Percentiles rank a stretch among this genome's conserved stretches.
These are phyloP conservation scores for Ataeniobius toweri DNA, from an alignment of 2,797 vertebrate genomes.

Conservation along the genomic window DNA sequence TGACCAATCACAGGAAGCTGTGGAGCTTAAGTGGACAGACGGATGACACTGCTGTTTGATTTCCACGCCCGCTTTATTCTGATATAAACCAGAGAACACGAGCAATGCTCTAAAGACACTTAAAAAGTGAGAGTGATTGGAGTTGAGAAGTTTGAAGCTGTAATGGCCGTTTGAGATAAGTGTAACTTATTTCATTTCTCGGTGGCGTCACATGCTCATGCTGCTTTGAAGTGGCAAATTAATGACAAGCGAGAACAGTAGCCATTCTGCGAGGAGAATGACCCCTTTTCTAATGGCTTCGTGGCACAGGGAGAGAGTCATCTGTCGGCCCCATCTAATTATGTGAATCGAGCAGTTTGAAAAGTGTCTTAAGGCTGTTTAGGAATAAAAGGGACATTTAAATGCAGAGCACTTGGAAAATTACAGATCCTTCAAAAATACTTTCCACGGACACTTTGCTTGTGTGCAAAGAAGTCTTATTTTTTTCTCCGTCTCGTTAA, in stretches of 20 bases:
- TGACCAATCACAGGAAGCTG: background rate
- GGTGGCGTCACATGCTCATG: constrained; percentile 85
- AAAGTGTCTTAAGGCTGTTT: constrained; percentile 97
- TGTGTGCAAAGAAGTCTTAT: constrained; percentile 23
- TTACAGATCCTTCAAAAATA: constrained; percentile 94
- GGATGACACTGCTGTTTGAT: constrained; percentile 18
- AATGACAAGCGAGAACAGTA: constrained; percentile 95
- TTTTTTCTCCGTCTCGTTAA: constrained; percentile 77
- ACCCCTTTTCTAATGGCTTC: constrained; percentile 94
- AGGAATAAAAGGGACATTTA: constrained; percentile 98
- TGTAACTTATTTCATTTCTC: constrained; percentile 92
- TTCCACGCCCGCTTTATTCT: constrained; percentile 13
- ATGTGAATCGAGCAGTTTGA: constrained; percentile 92
- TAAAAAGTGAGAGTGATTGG: constrained; percentile 57
- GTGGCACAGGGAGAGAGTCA: constrained; percentile 69
- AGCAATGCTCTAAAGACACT: constrained; percentile 51
- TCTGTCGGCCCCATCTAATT: constrained; percentile 98
- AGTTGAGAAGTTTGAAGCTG: constrained; percentile 87
- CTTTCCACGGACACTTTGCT: constrained; percentile 87
- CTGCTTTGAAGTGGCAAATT: constrained; percentile 98
- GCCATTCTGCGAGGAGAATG: constrained; percentile 93
- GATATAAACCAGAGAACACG: constrained; percentile 53
- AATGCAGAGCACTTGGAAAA: constrained; percentile 95
- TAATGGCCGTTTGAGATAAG: constrained; percentile 93
- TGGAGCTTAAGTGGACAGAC: background rate